Percentiles rank a stretch among this genome's conserved stretches.
phyloP scores from a whole-genome alignment of 2,888 invertebrate genomes.

The Osedax frankpressi region DNA sequence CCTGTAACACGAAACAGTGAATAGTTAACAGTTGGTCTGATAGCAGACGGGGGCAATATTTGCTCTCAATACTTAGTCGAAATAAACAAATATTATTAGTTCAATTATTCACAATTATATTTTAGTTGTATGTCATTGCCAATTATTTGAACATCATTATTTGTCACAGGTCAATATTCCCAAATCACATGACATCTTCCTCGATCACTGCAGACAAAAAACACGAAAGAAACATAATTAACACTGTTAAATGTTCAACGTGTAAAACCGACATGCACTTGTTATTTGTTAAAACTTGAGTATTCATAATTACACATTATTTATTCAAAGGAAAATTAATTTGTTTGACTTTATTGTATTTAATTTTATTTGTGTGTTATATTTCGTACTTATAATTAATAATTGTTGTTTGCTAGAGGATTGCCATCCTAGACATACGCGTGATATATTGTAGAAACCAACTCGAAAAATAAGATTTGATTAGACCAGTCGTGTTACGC shows the following conservation, averaged over 20 bases:
- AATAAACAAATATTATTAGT: background rate
- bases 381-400: no score
- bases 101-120: background rate
- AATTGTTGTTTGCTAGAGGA: slow-evolving; percentile 1
- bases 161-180: background rate
- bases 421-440: background rate
- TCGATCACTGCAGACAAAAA: no score
- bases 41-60: background rate
- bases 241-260: background rate
- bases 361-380: background rate
- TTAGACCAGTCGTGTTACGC: no score
- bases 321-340: no score
- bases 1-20: slow-evolving; percentile 4
- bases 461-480: background rate
- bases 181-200: no score
- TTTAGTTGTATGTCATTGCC: background rate
- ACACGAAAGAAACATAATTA: background rate
- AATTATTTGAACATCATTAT: background rate
- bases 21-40: background rate
- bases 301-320: background rate
- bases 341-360: background rate
- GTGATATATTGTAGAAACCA: background rate
- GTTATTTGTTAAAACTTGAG: background rate
- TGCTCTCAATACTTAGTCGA: background rate
- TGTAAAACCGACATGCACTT: background rate